Conservation (phyloP, 2,113 vertebrate species). For the Gyps fulvus region DNA sequence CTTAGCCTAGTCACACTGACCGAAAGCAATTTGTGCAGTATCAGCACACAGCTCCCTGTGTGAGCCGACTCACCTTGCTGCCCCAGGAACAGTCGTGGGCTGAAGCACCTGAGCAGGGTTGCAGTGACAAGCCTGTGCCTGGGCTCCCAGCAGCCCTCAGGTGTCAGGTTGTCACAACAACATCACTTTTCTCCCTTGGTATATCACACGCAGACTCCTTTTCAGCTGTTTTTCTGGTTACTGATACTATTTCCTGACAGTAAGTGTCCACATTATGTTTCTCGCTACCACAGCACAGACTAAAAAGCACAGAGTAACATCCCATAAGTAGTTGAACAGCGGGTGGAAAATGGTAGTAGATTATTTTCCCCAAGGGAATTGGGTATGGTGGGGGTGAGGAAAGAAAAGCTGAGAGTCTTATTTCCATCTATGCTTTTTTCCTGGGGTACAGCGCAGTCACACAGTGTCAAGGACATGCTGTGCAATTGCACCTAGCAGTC, state of each 20-base stretch:
- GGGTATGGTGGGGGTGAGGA: neutral
- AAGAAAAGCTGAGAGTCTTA: neutral
- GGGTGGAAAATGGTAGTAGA: neutral
- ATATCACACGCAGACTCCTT: neutral
- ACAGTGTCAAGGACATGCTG: accelerated
- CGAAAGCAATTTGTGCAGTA: accelerated
- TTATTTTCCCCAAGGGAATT: neutral
- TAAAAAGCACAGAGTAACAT: neutral
- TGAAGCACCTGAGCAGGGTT: neutral
- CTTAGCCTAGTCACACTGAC: neutral
- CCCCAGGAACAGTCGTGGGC: accelerated
- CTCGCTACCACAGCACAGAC: neutral
- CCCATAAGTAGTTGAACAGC: neutral
- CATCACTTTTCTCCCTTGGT: neutral
- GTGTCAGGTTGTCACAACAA: neutral
- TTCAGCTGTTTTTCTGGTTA: neutral
- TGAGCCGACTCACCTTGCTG: neutral
- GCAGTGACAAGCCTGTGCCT: neutral
- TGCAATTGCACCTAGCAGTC: neutral
- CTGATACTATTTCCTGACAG: neutral
- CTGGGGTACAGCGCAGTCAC: neutral
- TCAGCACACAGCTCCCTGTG: neutral
- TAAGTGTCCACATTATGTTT: neutral
- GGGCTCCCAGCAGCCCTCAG: neutral
- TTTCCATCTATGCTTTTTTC: neutral